These are phyloP conservation scores for Anticlea derivata DNA, from an alignment of 2,888 invertebrate species.

Conservation along the genomic window DNA sequence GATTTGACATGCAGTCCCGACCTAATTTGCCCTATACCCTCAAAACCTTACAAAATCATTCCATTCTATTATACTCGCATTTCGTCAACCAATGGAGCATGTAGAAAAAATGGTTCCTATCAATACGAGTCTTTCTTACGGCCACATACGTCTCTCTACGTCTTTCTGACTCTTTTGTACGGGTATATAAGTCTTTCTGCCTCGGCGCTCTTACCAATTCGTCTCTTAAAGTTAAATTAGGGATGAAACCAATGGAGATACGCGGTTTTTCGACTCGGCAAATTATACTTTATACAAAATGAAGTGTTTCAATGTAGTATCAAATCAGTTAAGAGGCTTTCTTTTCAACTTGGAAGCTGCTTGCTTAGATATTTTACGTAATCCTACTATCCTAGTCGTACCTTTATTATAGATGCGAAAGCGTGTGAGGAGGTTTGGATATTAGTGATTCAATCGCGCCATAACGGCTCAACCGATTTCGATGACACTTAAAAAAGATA, in stretches of 20 bases:
- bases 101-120: constrained; percentile 61
- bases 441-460: too few relatives aligned
- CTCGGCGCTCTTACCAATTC: constrained; percentile 63
- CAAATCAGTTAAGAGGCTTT: constrained; percentile 2
- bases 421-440: too few relatives aligned
- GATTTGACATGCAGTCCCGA: not conserved
- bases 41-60: constrained; percentile 41
- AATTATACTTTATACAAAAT: constrained; percentile 46
- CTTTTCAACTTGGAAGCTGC: too few relatives aligned
- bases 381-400: too few relatives aligned
- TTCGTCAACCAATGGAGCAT: constrained; percentile 62
- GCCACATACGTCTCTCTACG: constrained; percentile 71
- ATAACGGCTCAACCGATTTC: too few relatives aligned
- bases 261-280: constrained; percentile 55
- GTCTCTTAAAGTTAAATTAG: constrained; percentile 72
- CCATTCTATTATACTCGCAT: constrained; percentile 48
- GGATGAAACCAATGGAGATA: constrained; percentile 70
- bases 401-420: too few relatives aligned
- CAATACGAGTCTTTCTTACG: constrained; percentile 63
- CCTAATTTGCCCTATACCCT: constrained; percentile 15
- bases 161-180: constrained; percentile 64
- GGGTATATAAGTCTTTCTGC: constrained; percentile 71
- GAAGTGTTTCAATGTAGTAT: constrained; percentile 14
- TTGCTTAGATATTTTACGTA: too few relatives aligned
- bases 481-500: too few relatives aligned